Conservation (phyloP, 2,113 vertebrate genomes). For the Syngnathoides biaculeatus region DNA sequence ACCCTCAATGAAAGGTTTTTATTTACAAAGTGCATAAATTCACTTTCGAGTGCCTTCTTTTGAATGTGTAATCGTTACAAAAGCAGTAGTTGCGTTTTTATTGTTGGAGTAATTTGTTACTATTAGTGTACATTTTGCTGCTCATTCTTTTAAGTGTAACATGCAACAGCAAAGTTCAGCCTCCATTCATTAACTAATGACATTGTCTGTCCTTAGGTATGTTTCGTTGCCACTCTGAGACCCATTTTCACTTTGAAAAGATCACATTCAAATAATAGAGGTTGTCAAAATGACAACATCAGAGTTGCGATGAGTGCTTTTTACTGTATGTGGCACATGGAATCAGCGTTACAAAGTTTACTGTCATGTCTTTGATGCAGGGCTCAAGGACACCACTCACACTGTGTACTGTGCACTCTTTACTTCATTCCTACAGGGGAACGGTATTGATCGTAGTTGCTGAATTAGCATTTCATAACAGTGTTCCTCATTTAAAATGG, state of each 20-base stretch:
- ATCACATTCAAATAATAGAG: background rate
- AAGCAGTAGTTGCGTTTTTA: background rate
- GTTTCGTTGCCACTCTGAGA: background rate
- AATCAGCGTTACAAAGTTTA: background rate
- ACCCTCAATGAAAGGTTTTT: background rate
- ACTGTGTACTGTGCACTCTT: conserved; percentile 8
- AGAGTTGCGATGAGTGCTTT: background rate
- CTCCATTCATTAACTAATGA: background rate
- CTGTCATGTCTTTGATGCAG: conserved; percentile 14
- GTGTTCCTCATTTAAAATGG: conserved; percentile 67
- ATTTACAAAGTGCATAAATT: background rate
- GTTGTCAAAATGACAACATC: background rate
- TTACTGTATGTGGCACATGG: background rate
- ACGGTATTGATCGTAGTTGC: conserved; percentile 59
- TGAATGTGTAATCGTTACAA: background rate
- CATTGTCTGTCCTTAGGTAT: too few species aligned
- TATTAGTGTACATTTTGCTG: background rate
- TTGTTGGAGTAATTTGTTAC: too few species aligned
- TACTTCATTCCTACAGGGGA: conserved; percentile 31
- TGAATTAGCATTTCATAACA: conserved; percentile 72
- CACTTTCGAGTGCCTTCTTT: background rate
- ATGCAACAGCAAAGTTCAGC: background rate
- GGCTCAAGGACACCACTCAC: conserved; percentile 7
- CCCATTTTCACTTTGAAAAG: background rate
- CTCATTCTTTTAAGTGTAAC: background rate